Conservation (phyloP, 2,888 invertebrate species). For the Therioaphis trifolii region DNA sequence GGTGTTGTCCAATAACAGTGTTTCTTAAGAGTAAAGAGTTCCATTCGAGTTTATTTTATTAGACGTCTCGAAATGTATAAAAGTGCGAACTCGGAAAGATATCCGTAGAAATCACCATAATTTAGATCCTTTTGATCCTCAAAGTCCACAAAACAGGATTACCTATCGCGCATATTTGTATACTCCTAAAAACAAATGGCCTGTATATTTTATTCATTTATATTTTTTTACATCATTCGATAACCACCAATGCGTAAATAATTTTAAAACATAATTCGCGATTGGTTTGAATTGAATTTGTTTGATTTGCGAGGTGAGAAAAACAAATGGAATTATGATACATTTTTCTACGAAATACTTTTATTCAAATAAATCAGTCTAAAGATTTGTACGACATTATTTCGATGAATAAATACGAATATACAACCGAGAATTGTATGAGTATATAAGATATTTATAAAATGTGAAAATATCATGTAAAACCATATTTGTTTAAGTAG, state of each 20-base stretch:
- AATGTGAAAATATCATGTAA: too few species aligned
- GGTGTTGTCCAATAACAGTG: conserved; percentile 15
- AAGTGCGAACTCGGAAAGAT: conserved; percentile 5
- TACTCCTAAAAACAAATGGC: conserved; percentile 29
- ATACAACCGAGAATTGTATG: too few species aligned
- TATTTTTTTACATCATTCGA: not conserved
- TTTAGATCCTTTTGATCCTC: conserved; percentile 31
- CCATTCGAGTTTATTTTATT: conserved; percentile 24
- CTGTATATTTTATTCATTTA: not conserved
- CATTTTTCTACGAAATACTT: not conserved
- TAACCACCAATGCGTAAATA: conserved; percentile 7
- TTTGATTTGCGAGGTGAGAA: not conserved
- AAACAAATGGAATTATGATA: not conserved
- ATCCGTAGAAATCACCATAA: conserved; percentile 19
- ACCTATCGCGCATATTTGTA: not conserved
- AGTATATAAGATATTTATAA: too few species aligned
- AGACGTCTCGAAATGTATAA: not conserved
- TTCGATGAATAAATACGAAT: too few species aligned
- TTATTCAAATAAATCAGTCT: not conserved
- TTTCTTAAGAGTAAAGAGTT: conserved; percentile 14
- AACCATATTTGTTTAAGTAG: too few species aligned
- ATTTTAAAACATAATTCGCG: conserved; percentile 9
- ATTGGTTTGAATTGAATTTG: conserved; percentile 7
- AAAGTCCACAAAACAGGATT: conserved; percentile 26
- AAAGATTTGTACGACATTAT: not conserved